These are phyloP conservation scores for Apodemia zela DNA, from an alignment of 2,888 invertebrate genomes.

Conservation along the genomic window DNA sequence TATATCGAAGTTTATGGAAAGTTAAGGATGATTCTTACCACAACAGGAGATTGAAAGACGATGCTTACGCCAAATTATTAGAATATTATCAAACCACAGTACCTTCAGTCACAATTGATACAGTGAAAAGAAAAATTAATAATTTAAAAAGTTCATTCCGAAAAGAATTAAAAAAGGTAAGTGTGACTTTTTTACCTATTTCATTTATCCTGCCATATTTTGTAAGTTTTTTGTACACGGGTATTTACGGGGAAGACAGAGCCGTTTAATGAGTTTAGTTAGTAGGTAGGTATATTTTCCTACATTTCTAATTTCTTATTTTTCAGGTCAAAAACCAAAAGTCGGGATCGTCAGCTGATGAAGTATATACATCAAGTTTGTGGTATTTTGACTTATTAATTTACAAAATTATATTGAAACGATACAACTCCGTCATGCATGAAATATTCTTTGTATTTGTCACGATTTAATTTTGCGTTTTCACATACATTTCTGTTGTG, in stretches of 20 bases:
- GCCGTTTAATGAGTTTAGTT: too few relatives aligned
- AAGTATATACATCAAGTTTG: slow-evolving; percentile 1
- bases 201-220: neutral
- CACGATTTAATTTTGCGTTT: slow-evolving; percentile 9
- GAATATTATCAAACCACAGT: neutral
- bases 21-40: too few relatives aligned
- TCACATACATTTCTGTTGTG: slow-evolving; percentile 11
- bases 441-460: slow-evolving; percentile 17
- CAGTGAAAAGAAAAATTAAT: neutral
- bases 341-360: slow-evolving; percentile 12
- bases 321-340: slow-evolving; percentile 14
- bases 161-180: neutral
- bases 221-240: neutral
- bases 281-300: too few relatives aligned
- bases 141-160: neutral
- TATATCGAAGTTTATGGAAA: too few relatives aligned
- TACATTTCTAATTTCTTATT: neutral
- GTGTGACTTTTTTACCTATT: neutral
- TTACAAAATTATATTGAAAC: slow-evolving; percentile 9
- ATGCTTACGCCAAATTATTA: neutral
- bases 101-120: neutral
- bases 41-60: neutral
- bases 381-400: slow-evolving; percentile 3
- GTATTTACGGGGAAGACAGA: too few relatives aligned
- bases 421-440: neutral